phyloP scores from a whole-genome alignment of 2,113 vertebrate genomes.

The rabbit (Oryctolagus cuniculus) region mOryCun1.1 NC_091442.1:82954001-82954500 shows the following conservation, averaged over 20 bases:
- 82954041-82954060: constrained; percentile 45
- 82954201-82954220: not conserved
- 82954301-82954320: not conserved
- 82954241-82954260: not conserved
- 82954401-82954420: constrained; percentile 20
- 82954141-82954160: not conserved
- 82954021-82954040: constrained; percentile 24
- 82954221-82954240: not conserved
- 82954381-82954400: not conserved
- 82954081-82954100: not conserved
- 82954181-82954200: not conserved
- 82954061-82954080: constrained; percentile 41
- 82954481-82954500: not conserved
- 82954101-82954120: not conserved
- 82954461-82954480: constrained; percentile 38
- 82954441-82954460: not conserved
- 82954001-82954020: constrained; percentile 51
- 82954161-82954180: not conserved
- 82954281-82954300: not conserved
- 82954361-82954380: not conserved
- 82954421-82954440: not conserved
- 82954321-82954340: not conserved
- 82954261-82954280: not conserved
- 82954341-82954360: not conserved
- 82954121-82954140: not conserved